Evolutionary conservation across 2,888 invertebrate genomes (phyloP).

Genomic region (Isoperla grammatica): DNA sequence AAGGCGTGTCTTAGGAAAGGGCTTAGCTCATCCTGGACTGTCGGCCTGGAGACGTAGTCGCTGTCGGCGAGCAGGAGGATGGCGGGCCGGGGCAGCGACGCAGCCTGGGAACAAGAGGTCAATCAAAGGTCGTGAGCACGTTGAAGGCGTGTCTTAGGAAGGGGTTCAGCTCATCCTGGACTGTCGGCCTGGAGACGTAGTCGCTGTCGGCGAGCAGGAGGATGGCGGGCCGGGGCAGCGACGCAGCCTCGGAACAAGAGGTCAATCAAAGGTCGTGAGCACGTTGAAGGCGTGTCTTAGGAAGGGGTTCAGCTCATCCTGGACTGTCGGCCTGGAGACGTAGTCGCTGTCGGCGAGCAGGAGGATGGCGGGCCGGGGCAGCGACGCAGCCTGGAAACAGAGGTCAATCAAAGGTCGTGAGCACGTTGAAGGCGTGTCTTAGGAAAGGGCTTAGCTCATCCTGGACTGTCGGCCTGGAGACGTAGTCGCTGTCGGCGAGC

Average conservation of each 20-base stretch:
- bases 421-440: conserved; percentile 29
- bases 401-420: too few relatives aligned
- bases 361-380: neutral
- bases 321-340: neutral
- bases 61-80: conserved; percentile 3
- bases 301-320: conserved; percentile 17
- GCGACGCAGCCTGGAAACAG: too few relatives aligned
- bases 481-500: conserved; percentile 11
- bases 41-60: conserved; percentile 4
- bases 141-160: conserved; percentile 29
- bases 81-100: neutral
- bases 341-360: conserved; percentile 10
- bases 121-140: conserved; percentile 34
- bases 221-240: neutral
- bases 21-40: neutral
- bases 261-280: conserved; percentile 35
- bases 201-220: conserved; percentile 6
- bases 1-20: conserved; percentile 28
- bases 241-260: too few relatives aligned
- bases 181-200: conserved; percentile 1
- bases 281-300: conserved; percentile 29
- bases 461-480: neutral
- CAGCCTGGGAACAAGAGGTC: too few relatives aligned
- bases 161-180: conserved; percentile 5
- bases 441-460: conserved; percentile 17